Percentiles rank a stretch among this genome's conserved stretches.
phyloP scores from a whole-genome alignment of 2,113 vertebrate genomes.

The Gallinago jamesoni region DNA sequence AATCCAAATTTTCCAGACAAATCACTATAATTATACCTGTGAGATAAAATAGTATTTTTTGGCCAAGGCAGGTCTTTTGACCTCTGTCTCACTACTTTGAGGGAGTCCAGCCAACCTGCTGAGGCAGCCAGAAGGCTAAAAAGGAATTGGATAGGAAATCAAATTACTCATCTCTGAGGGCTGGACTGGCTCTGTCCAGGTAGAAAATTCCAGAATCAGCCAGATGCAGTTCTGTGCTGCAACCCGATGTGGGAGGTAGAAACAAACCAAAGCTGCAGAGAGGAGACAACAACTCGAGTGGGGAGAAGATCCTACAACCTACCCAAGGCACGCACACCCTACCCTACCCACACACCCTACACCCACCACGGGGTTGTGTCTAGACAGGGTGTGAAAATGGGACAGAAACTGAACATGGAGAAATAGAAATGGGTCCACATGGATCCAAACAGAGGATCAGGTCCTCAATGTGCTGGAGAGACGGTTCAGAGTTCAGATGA shows the following conservation, averaged over 20 bases:
- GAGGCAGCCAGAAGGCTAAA: background rate
- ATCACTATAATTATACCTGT: slow-evolving; percentile 17
- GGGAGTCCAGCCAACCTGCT: background rate
- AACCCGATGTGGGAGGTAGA: background rate
- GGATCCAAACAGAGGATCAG: background rate
- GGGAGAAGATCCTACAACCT: background rate
- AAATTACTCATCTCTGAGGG: background rate
- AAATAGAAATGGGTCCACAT: background rate
- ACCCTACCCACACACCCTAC: too few species aligned
- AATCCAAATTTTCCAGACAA: slow-evolving; percentile 13
- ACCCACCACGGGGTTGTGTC: background rate
- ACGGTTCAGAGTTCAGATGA: background rate
- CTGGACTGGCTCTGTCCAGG: background rate
- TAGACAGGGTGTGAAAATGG: background rate
- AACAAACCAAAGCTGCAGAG: background rate
- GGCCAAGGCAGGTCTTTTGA: background rate
- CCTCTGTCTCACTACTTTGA: background rate
- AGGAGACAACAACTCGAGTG: accelerated
- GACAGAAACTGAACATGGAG: background rate
- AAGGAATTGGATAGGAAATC: background rate
- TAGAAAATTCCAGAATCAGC: background rate
- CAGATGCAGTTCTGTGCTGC: background rate
- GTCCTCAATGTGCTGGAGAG: background rate
- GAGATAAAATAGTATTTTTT: background rate
- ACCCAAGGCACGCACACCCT: background rate